phyloP scores from a whole-genome alignment of 2,797 vertebrate genomes.

The Peromyscus aztecus region DNA sequence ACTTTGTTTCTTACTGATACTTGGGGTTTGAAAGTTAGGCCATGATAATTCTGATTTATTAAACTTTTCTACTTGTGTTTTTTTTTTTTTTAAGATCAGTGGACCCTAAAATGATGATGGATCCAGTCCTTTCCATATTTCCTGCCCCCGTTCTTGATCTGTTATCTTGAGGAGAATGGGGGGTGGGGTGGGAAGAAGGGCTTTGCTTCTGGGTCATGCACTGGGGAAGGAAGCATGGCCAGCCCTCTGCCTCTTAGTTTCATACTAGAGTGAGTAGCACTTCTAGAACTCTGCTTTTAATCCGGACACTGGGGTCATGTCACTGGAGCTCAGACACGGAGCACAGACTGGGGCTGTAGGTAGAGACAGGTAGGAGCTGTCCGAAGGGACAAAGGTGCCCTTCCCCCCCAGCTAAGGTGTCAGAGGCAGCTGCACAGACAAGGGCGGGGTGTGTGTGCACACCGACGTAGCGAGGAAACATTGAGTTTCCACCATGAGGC shows the following conservation, averaged over 20 bases:
- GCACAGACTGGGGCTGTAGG: accelerated
- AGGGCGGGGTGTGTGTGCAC: accelerated
- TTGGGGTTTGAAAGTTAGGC: neutral
- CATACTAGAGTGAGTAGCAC: too few relatives aligned
- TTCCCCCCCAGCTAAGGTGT: too few relatives aligned
- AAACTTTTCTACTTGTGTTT: neutral
- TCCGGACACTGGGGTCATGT: neutral
- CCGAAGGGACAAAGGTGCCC: accelerated
- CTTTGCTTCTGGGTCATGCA: too few relatives aligned
- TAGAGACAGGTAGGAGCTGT: neutral
- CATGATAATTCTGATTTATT: neutral
- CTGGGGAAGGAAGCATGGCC: neutral
- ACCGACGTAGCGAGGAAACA: neutral
- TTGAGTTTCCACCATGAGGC: too few relatives aligned
- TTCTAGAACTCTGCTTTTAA: neutral
- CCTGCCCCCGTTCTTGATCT: neutral
- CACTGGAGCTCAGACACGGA: neutral
- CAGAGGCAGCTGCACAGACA: neutral
- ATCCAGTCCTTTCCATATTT: neutral
- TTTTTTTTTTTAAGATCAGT: neutral
- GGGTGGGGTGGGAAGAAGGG: accelerated
- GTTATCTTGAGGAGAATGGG: accelerated
- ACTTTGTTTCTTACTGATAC: neutral
- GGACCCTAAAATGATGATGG: neutral
- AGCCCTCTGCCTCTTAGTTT: too few relatives aligned